Evolutionary conservation across 2,113 vertebrate species (phyloP).

Genomic region (Antigone vipio): DNA sequence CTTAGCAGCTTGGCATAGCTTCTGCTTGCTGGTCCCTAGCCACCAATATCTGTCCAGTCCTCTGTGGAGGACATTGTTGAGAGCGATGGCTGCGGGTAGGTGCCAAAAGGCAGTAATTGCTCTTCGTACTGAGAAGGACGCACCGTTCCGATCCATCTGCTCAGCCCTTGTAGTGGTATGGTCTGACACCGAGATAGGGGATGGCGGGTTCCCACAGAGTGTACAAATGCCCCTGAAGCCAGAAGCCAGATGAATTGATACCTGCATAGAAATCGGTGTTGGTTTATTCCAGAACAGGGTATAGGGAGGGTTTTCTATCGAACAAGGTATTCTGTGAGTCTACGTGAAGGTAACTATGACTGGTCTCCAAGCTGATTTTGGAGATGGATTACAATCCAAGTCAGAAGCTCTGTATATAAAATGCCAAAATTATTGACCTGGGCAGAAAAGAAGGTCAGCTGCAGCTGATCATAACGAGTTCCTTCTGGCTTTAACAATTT

Average conservation of each 20-base stretch:
- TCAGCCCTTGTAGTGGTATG: neutral
- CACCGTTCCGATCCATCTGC: neutral
- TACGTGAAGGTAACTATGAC: rapidly evolving
- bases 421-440: neutral
- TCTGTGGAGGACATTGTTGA: neutral
- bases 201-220: neutral
- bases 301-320: neutral
- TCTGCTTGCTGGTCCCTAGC: neutral
- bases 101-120: neutral
- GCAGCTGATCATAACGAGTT: neutral
- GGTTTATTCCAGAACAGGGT: neutral
- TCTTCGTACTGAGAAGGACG: neutral
- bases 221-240: neutral
- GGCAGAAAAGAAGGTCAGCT: neutral
- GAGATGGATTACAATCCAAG: neutral
- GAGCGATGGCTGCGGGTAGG: neutral
- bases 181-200: neutral
- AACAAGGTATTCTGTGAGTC: neutral
- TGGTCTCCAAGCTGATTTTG: neutral
- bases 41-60: neutral
- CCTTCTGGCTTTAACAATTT: neutral
- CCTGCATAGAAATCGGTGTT: neutral
- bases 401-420: neutral
- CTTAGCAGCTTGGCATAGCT: neutral
- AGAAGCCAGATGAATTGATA: neutral